phyloP scores from a whole-genome alignment of 2,797 vertebrate species.

The Neosilurus hyrtlii region DNA sequence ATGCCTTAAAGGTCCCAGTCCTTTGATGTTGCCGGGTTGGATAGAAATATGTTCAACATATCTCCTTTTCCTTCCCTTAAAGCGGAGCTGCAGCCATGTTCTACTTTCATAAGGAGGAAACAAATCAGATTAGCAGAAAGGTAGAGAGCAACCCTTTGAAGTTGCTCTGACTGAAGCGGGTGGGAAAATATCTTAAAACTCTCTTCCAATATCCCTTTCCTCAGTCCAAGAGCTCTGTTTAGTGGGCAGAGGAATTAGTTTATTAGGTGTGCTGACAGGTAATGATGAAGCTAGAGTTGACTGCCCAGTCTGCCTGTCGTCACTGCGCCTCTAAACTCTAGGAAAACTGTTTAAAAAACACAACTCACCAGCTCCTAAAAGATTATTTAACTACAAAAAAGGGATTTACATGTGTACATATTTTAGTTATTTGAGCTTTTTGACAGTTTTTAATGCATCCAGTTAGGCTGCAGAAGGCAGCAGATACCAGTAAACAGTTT shows the following conservation, averaged over 20 bases:
- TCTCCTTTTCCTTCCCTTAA: constrained; percentile 10
- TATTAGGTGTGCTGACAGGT: constrained; percentile 69
- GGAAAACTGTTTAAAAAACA: constrained; percentile 34
- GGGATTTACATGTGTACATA: constrained; percentile 67
- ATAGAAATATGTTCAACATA: neutral
- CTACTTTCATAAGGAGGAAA: constrained; percentile 47
- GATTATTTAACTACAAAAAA: constrained; percentile 61
- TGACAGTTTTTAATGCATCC: constrained; percentile 65
- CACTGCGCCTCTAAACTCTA: constrained; percentile 46
- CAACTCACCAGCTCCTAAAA: constrained; percentile 47
- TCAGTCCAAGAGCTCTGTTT: constrained; percentile 56
- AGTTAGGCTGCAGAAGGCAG: constrained; percentile 46
- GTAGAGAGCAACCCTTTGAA: constrained; percentile 55
- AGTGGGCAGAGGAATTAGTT: constrained; percentile 60
- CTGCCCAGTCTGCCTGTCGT: constrained; percentile 57
- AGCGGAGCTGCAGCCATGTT: constrained; percentile 28
- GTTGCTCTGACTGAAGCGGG: constrained; percentile 51
- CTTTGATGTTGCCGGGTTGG: neutral
- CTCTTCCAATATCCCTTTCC: constrained; percentile 51
- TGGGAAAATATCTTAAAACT: constrained; percentile 44
- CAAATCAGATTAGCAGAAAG: constrained; percentile 56
- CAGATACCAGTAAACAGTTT: constrained; percentile 51
- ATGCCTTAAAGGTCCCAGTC: neutral
- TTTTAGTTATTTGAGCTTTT: constrained; percentile 69
- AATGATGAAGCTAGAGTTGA: constrained; percentile 59